Base-by-base conservation (phyloP, 2,888 invertebrate genomes). In the Tupiocoris notatus region DNA sequence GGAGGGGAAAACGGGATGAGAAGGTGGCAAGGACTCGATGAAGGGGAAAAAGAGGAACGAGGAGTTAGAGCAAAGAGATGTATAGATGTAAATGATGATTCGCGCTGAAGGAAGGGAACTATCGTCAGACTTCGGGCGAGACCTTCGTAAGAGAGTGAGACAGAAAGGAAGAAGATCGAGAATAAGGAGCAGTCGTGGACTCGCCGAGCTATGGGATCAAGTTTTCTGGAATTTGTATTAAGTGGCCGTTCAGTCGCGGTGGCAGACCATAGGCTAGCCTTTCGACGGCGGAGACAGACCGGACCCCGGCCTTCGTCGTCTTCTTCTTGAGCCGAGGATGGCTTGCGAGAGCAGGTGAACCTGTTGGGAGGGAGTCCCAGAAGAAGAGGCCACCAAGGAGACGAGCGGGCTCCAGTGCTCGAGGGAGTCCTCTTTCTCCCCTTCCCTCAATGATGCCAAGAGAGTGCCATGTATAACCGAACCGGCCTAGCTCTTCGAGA, bases 191-290 rank as follows among this genome's bases (percentile, higher is more conserved):
- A 20, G 18, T 61, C 7, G 20, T 1, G 61, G 6, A 61, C 7
- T 61, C 18, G 59, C 56, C 61, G 61, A 61, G 73, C 62, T 73
- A 73, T 73, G 73, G 63, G 73, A 73, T 73, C 73, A 73, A 73
- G 73, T 73, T 73, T 73, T 73, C 73, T 61, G 73, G 73, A 73
- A 73, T 73, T 73, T 62, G 73, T 73, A 73, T 73, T 73, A 73
- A 39, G 39, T 39, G 39, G 39, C 39, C 39, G 39, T 39, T 12
- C 39, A 12, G 39, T 39, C 6, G 39, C 39, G 39, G 39, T 39
- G 39, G 39, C 39, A 39, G 39, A 39, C 39, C 39, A 39, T 3
- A 39, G 39, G 39, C 39, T 12, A 12, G 39, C 12, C 39, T 39
- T 39, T 12, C 6, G 3, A 39, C 39, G 39, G 39, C 39, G 39